Conservation (phyloP, 1,140 invertebrate genomes). For the Drosophila cardini region DNA sequence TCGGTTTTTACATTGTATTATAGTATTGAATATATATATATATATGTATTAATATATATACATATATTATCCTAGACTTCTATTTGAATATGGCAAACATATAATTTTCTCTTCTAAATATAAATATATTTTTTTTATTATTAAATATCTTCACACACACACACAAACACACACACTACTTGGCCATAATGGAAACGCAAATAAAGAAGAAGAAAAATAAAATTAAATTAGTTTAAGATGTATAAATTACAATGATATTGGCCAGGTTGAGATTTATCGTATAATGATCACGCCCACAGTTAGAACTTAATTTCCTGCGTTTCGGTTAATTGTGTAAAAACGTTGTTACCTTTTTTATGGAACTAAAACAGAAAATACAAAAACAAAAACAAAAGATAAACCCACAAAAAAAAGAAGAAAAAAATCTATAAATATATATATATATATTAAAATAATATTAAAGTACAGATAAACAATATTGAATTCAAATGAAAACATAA, state of each 20-base stretch:
- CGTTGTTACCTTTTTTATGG: conserved; percentile 74
- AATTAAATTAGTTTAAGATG: conserved; percentile 37
- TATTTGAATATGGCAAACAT: conserved; percentile 25
- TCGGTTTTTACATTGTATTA: conserved; percentile 69
- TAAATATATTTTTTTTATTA: conserved; percentile 24
- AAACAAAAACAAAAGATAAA: conserved; percentile 31
- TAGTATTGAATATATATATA: conserved; percentile 46
- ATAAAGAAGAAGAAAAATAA: conserved; percentile 25
- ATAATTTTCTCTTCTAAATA: conserved; percentile 21
- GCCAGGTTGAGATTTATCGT: conserved; percentile 60
- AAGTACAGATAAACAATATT: conserved; percentile 49
- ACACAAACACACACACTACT: conserved; percentile 1
- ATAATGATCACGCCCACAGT: conserved; percentile 54
- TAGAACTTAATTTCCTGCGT: conserved; percentile 58
- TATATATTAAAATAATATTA: too few relatives aligned
- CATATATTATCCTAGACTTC: not conserved
- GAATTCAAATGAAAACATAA: conserved; percentile 67
- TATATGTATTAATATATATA: too few relatives aligned
- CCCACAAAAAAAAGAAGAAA: conserved; percentile 43
- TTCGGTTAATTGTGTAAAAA: conserved; percentile 77
- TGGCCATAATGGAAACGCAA: conserved; percentile 34
- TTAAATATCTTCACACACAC: not conserved
- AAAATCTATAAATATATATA: conserved; percentile 4
- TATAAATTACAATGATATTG: conserved; percentile 42
- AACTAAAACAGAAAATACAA: conserved; percentile 41